Evolutionary conservation across 2,888 invertebrate species (phyloP), one percentile per base, ranked within the genome.

Genomic region (Drosophila fulvimacula): DNA sequence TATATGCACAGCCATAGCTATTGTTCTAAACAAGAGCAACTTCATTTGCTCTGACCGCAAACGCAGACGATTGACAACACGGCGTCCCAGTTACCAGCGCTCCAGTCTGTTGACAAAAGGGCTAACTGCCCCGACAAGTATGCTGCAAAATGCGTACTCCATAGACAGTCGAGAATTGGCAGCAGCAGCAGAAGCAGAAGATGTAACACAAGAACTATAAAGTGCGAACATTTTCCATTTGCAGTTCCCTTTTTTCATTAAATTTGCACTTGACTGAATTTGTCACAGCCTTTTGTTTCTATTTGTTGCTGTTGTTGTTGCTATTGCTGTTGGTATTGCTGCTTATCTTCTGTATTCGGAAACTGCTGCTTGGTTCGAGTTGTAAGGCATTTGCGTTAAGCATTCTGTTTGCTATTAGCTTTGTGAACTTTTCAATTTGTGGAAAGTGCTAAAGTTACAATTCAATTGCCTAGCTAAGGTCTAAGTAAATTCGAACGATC

Each of bases 321-420:
- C 55, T 55, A 15, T 19, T 68, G 58, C 52, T 69, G 34, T 39
- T 63, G 30, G 24, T 55, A 36, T 10, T 69, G 42, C 24, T 51
- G 56, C 10, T 41, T 42, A 27, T 65, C 32, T 27, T 69, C 53
- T 55, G 42, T 60, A 53, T 60, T 36, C 46, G 46, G 53, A 27
- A 56, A 42, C 34, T 44, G 63, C 32, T 52, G 34, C 49, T 69
- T 63, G 62, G 76, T 53, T 61, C 46, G 19, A 19, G 19, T 57
- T 56, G 39, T 55, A 30, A 58, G 64, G 32, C 36, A 32, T 46
- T 63, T 63, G 65, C 60, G 64, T 69, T 74, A 56, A 82, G 82
- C 86, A 74, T 74, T 85, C 75, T 86, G 78, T 80, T 84, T 84
- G 81, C 77, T 49, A 72, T 69, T 69, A 56, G 79, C 79, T 75